Conservation (phyloP, 2,113 vertebrate species). For the Lagopus leucura region DNA sequence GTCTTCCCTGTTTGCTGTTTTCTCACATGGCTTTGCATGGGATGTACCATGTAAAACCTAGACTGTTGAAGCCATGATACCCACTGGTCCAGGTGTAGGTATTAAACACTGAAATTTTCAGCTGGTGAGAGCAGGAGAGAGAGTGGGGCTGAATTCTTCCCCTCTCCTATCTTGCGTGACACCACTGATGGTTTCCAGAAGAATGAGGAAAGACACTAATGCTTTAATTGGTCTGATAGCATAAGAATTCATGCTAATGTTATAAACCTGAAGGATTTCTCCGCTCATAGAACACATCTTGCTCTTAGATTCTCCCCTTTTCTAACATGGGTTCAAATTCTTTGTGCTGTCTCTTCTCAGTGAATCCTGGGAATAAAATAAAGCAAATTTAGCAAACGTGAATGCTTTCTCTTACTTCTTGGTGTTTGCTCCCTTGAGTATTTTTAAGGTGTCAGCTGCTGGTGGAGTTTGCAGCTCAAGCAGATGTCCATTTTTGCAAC, state of each 20-base stretch:
- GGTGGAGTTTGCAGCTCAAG: background rate
- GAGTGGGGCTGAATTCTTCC: conserved; percentile 19
- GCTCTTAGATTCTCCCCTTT: background rate
- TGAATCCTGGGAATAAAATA: accelerated
- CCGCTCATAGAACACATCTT: background rate
- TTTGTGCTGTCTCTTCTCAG: background rate
- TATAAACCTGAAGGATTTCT: background rate
- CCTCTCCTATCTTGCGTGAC: conserved; percentile 11
- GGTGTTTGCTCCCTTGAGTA: background rate
- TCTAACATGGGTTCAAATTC: background rate
- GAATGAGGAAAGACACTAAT: conserved; percentile 44
- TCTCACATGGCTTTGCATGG: background rate
- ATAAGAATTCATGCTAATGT: background rate
- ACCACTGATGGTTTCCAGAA: conserved; percentile 22
- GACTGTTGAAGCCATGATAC: conserved; percentile 4
- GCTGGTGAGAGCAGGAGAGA: background rate
- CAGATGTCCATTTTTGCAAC: conserved; percentile 34
- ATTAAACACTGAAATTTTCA: conserved; percentile 26
- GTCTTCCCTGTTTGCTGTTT: background rate
- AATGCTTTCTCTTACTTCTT: too few species aligned
- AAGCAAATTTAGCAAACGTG: background rate
- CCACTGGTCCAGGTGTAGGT: background rate
- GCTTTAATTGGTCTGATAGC: conserved; percentile 28
- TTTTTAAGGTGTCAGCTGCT: conserved; percentile 29
- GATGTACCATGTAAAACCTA: background rate